phyloP scores from a whole-genome alignment of 2,113 vertebrate species.

The Prionailurus viverrinus region DNA sequence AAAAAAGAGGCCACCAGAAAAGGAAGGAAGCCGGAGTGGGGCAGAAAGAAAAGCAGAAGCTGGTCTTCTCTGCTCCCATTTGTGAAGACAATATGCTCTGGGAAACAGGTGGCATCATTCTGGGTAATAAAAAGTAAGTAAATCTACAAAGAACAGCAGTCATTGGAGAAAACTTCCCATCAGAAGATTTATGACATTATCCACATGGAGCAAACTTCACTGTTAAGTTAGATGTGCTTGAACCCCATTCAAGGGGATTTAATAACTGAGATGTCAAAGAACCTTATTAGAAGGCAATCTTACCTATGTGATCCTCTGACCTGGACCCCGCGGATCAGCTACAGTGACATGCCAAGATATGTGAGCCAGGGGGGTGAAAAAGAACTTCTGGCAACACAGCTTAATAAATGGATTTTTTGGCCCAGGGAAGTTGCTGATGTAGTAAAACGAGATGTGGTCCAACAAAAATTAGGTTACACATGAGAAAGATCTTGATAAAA shows the following conservation, averaged over 20 bases:
- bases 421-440: slow-evolving; percentile 75
- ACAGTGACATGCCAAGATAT: slow-evolving; percentile 31
- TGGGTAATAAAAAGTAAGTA: neutral
- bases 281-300: slow-evolving; percentile 74
- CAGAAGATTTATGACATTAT: neutral
- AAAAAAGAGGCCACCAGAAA: slow-evolving; percentile 28
- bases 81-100: neutral
- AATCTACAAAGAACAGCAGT: neutral
- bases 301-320: slow-evolving; percentile 62
- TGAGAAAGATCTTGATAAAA: slow-evolving; percentile 58
- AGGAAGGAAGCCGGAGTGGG: slow-evolving; percentile 25
- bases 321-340: neutral
- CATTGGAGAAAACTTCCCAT: neutral
- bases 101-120: neutral
- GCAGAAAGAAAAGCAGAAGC: slow-evolving; percentile 43
- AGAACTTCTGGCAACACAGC: slow-evolving; percentile 63
- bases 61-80: neutral
- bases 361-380: slow-evolving; percentile 20
- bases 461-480: slow-evolving; percentile 71
- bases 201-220: neutral
- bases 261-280: slow-evolving; percentile 64
- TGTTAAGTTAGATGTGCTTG: neutral
- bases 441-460: slow-evolving; percentile 58
- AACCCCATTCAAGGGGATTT: slow-evolving; percentile 60
- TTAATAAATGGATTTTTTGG: slow-evolving; percentile 72